Conservation (phyloP, 2,888 invertebrate species). For the Mantis religiosa region DNA sequence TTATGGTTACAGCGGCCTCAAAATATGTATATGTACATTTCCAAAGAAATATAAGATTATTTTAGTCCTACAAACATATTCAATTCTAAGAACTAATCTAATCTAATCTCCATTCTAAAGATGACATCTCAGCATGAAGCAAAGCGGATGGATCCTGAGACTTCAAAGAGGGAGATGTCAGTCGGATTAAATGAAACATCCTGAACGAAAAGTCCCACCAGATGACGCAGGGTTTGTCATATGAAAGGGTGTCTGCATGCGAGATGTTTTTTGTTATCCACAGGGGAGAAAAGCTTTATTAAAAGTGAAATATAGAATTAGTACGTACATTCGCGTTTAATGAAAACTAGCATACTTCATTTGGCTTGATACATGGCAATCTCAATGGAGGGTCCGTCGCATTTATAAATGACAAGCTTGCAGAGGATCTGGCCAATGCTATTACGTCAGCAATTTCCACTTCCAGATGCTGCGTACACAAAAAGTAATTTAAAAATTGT, state of each 20-base stretch:
- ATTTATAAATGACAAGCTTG: neutral
- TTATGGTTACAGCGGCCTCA: too few relatives aligned
- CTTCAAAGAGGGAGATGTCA: neutral
- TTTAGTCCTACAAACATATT: too few relatives aligned
- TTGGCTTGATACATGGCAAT: neutral
- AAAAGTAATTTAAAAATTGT: too few relatives aligned
- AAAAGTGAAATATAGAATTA: neutral
- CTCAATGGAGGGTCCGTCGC: neutral
- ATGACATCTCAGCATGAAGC: too few relatives aligned
- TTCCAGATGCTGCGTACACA: too few relatives aligned
- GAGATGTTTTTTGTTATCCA: neutral
- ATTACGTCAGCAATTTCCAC: too few relatives aligned
- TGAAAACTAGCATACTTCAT: neutral
- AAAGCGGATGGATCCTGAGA: neutral
- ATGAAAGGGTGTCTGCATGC: neutral
- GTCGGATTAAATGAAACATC: neutral
- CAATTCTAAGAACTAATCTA: too few relatives aligned
- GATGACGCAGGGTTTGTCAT: conserved; percentile 10
- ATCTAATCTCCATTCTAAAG: too few relatives aligned
- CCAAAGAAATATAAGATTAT: too few relatives aligned
- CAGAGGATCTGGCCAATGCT: too few relatives aligned
- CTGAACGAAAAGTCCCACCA: neutral
- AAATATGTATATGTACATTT: too few relatives aligned
- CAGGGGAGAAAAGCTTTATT: neutral
- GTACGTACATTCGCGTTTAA: neutral